These are phyloP conservation scores for Phoxinus phoxinus DNA, from an alignment of 2,113 vertebrate species.

Conservation along the genomic window DNA sequence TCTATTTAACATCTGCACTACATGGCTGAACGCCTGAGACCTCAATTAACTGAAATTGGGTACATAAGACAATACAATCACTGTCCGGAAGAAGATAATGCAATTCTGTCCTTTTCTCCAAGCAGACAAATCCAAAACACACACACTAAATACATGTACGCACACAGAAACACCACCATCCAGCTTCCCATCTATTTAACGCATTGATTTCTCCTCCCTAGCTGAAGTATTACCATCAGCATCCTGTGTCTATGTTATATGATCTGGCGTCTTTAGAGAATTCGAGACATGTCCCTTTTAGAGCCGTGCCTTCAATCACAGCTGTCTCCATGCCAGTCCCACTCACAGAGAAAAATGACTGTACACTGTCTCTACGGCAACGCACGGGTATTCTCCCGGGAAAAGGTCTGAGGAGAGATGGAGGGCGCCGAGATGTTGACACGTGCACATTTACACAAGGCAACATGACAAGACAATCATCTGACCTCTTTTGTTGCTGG, in stretches of 20 bases:
- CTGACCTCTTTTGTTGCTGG: constrained; percentile 36
- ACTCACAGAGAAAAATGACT: constrained; percentile 39
- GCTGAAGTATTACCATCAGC: constrained; percentile 50
- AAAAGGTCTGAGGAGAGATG: constrained; percentile 34
- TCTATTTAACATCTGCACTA: constrained; percentile 8
- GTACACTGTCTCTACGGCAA: constrained; percentile 52
- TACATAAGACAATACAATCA: constrained; percentile 1
- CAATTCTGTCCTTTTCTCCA: background rate
- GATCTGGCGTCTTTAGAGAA: constrained; percentile 57
- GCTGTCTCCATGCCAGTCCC: constrained; percentile 60
- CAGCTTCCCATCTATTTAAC: constrained; percentile 48
- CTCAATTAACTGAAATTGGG: constrained; percentile 30
- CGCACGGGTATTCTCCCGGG: constrained; percentile 34
- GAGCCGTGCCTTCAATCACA: constrained; percentile 60
- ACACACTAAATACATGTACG: background rate
- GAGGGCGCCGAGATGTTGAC: constrained; percentile 33
- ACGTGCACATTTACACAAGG: constrained; percentile 38
- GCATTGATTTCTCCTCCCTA: constrained; percentile 65
- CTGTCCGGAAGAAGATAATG: background rate
- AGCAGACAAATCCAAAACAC: constrained; percentile 4
- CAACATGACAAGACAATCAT: constrained; percentile 28
- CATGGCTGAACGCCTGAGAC: background rate
- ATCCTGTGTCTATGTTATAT: constrained; percentile 49
- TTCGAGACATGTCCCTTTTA: constrained; percentile 54
- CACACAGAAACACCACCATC: constrained; percentile 55